Evolutionary conservation across 2,888 invertebrate genomes (phyloP), one percentile per base, ranked within the genome.

Genomic region (Pristionchus arcanus): DNA sequence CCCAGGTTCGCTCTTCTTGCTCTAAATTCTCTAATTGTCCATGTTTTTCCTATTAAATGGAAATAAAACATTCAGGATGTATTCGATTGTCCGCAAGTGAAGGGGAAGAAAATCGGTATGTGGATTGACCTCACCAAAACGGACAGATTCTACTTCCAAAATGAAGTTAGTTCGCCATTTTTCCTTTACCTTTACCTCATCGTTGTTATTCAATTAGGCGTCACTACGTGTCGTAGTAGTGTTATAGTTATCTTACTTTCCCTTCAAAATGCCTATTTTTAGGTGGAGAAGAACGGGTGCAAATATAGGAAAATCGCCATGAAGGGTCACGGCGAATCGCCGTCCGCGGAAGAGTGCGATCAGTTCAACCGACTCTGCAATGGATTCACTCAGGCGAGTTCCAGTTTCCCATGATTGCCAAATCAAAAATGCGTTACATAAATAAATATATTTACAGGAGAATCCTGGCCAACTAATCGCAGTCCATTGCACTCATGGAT

Each of bases 61-160:
- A 4, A 77, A 42, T 53, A 0, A 49, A 2, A 11, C 7, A 19
- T 89, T 5, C 31, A 89, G 77, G 81, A 81, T 42, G 89, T 89
- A 7, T 89, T 89, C 66, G 81, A 81, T 21, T 55, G 53, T 28
- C 53, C 71, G 21, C 63, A 59, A 49, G 66, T 42, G 11, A 85
- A 90, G 55, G 93, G 92, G 31, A 96, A 97, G 31, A 97, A 97
- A 95, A 96, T 99, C 90, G 99, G 99, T 0, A 95, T 99, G 42
- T 98, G 99, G 98, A 97, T 99, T 91, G 99, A 99, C 96, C 96
- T 99, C 92, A 99, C 99, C 0, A 98, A 98, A 95, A 99, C 99
- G 0, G 97, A 96, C 91, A 96, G 99, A 90, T 99, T 98, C 96
- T 99, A 99, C 95, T 96, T 97, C 94, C 97, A 25, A 3, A 34